A percentile compares a stretch with the other conserved stretches of the same genome.
These are phyloP conservation scores for Eurystomus glaucurus DNA, from an alignment of 2,797 vertebrate species.

Conservation along the genomic window DNA sequence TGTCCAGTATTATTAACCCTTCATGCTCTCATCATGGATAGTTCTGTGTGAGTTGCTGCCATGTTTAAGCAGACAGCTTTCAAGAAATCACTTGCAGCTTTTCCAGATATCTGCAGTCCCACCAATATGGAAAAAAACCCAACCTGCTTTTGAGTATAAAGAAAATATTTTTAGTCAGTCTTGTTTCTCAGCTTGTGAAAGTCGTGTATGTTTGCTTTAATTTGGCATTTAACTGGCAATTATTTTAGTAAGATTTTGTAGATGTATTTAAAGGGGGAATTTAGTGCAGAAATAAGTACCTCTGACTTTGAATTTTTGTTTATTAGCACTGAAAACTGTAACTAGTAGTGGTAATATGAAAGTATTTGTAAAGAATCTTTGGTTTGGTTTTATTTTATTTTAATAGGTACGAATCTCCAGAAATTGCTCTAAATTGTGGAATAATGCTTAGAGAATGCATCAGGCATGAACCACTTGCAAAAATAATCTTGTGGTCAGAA, in stretches of 20 bases:
- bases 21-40: not conserved
- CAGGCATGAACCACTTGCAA: conserved; percentile 95
- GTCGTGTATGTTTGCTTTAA: not conserved
- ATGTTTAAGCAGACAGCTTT: not conserved
- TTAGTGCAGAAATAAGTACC: not conserved
- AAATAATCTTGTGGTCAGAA: conserved; percentile 95
- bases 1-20: not conserved
- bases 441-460: conserved; percentile 98
- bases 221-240: not conserved
- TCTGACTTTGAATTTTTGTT: not conserved
- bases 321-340: not conserved
- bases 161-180: not conserved
- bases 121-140: not conserved
- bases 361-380: not conserved
- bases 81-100: not conserved
- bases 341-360: not conserved
- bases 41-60: not conserved
- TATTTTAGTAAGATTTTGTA: not conserved
- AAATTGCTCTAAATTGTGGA: conserved; percentile 97
- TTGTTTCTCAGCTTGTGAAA: not conserved
- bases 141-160: not conserved
- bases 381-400: not conserved
- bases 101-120: not conserved
- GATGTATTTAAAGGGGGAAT: not conserved
- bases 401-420: conserved; percentile 94